Evolutionary conservation across 2,113 vertebrate species (phyloP).

Genomic region (Spilogale gracilis): DNA sequence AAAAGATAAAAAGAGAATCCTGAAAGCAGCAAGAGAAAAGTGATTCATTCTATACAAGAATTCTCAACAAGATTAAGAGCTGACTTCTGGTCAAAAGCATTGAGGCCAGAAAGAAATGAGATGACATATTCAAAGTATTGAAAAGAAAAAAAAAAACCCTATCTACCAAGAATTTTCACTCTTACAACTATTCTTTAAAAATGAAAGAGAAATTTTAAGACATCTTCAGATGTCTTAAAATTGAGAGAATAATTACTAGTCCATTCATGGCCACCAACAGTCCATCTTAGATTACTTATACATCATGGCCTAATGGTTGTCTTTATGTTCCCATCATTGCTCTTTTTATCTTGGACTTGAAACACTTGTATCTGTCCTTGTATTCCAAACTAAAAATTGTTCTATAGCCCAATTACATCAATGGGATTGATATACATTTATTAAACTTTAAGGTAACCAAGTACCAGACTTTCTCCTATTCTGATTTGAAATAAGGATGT

Average conservation of each 20-base stretch:
- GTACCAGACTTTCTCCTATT: neutral
- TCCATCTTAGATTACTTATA: neutral
- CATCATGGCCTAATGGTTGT: neutral
- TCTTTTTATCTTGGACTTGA: neutral
- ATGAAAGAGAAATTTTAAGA: neutral
- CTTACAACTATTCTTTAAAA: neutral
- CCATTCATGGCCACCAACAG: neutral
- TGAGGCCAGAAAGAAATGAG: neutral
- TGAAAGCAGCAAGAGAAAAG: neutral
- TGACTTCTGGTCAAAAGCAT: neutral
- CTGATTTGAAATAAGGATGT: neutral
- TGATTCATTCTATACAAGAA: neutral
- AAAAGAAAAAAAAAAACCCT: neutral
- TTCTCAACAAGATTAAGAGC: neutral
- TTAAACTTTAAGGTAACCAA: neutral
- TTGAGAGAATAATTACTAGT: neutral
- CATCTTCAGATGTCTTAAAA: neutral
- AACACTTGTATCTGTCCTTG: neutral
- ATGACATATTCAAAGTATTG: neutral
- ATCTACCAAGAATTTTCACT: neutral
- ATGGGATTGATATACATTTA: neutral
- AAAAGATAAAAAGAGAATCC: neutral
- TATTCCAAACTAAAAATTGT: constrained; percentile 18
- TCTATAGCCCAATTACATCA: neutral
- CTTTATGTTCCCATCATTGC: neutral